Evolutionary conservation across 1,140 invertebrate species (phyloP), one percentile per base, ranked within the genome.

Genomic region (Harlomillsia oculata): DNA sequence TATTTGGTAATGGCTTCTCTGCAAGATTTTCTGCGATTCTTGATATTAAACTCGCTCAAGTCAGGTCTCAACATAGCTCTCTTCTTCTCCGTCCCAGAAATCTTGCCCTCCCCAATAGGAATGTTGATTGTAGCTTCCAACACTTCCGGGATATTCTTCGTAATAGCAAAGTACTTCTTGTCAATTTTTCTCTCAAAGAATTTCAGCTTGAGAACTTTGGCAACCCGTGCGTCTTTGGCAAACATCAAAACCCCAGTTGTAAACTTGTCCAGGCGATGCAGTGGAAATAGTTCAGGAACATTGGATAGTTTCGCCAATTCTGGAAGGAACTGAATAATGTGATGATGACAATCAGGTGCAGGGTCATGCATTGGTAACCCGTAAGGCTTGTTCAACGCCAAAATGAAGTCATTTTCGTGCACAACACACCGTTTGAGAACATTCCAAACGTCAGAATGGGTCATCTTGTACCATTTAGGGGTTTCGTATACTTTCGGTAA

Each of bases 181-280:
- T 67, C 56, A 11, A 79, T 70, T 66, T 74, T 64, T 26, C 69
- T 63, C 20, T 73, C 62, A 36, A 67, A 62, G 62, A 78, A 77
- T 56, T 75, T 68, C 16, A 65, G 52, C 32, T 70, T 68, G 23
- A 80, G 50, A 9, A 59, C 62, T 8, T 61, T 46, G 9, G 75
- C 74, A 52, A 70, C 71, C 45, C 67, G 56, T 55, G 70, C 55
- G 34, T 67, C 72, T 60, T 72, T 75, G 26, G 65, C 67, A 37
- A 71, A 65, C 26, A 72, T 43, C 11, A 73, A 37, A 16, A 66
- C 67, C 34, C 63, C 78, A 45, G 76, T 76, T 2, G 76, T 74
- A 46, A 76, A 71, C 60, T 73, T 73, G 60, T 78, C 77, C 30
- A 80, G 67, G 41, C 77, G 65, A 63, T 80, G 77, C 5, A 78